Base-by-base conservation (phyloP, 2,113 vertebrate species). In the Nycticorax nycticorax region DNA sequence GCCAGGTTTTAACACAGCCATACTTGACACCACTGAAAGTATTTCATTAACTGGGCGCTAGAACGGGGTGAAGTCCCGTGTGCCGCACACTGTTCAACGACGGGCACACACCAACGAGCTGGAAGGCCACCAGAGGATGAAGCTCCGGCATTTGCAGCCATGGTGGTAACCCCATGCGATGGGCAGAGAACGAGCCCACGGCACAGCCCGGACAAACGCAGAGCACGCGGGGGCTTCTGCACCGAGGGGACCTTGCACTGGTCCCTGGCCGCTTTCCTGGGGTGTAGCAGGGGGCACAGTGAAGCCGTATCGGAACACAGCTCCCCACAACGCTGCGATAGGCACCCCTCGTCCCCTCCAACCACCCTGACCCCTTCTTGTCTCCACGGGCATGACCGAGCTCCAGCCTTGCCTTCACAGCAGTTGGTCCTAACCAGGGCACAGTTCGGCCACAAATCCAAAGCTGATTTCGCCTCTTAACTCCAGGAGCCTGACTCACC, bases 241-340 rank as follows among this genome's bases (percentile, higher is more conserved):
- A 33, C 68, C 4, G 1, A 5, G 16, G 59, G 37, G 37, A n/a
- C 59, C 37, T 24, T 19, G 30, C 56, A 7, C 48, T 0, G 2
- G 12, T 35, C 26, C 41, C n/a, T 1, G 0, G 17, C 19, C 5
- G 0, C 62, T 24, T 26, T 55, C 21, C 3, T 22, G n/a, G 79
- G 55, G 26, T 1, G 2, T 4, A 83, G 69, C 45, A 7, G 45
- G 27, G 48, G 27, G 4, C 50, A 33, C 27, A 33, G 66, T 3
- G 0, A 57, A 37, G 66, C 57, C 3, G 0, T 22, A 19, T 10
- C 0, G 3, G 22, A 41, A 15, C 56, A 7, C 17, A 32, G 85
- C 37, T 45, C 33, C 48, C 41, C 3, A 5, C 30, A 24, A 32
- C 2, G 6, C 8, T 39, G 47, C 3, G 14, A 41, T 3, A 26